Evolutionary conservation across 1,140 invertebrate genomes (phyloP).

Genomic region (Arctopsyche grandis): DNA sequence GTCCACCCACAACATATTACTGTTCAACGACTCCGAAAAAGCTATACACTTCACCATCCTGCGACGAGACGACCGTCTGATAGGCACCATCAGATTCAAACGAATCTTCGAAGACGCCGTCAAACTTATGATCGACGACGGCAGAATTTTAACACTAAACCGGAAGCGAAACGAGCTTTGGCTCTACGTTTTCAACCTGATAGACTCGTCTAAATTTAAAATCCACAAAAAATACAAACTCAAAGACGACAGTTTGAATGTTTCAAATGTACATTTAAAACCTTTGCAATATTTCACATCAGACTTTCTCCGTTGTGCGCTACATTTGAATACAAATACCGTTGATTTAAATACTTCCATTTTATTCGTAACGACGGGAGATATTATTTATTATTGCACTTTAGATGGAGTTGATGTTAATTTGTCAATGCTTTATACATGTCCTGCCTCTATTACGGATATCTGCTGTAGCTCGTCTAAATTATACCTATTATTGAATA

Average conservation of each 20-base stretch:
- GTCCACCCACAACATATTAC: background rate
- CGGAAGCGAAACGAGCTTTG: background rate
- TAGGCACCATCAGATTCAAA: background rate
- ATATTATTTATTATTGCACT: background rate
- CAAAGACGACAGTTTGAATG: background rate
- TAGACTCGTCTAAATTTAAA: conserved; percentile 12
- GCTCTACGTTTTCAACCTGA: background rate
- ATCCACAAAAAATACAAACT: background rate
- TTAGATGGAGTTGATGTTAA: background rate
- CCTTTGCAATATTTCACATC: background rate
- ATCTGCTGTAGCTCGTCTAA: background rate
- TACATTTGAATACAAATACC: background rate
- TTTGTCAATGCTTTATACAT: background rate
- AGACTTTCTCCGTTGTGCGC: background rate
- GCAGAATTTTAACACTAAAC: background rate
- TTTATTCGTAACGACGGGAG: background rate
- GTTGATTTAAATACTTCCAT: background rate
- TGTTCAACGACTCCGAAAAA: background rate
- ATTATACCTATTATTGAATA: background rate
- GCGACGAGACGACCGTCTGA: background rate
- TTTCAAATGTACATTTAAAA: background rate
- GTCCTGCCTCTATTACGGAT: background rate
- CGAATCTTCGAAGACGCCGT: background rate
- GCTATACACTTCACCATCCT: conserved; percentile 1
- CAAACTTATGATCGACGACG: background rate